These are phyloP conservation scores for Pangasianodon gigas DNA, from an alignment of 2,113 vertebrate species.

Conservation along the genomic window DNA sequence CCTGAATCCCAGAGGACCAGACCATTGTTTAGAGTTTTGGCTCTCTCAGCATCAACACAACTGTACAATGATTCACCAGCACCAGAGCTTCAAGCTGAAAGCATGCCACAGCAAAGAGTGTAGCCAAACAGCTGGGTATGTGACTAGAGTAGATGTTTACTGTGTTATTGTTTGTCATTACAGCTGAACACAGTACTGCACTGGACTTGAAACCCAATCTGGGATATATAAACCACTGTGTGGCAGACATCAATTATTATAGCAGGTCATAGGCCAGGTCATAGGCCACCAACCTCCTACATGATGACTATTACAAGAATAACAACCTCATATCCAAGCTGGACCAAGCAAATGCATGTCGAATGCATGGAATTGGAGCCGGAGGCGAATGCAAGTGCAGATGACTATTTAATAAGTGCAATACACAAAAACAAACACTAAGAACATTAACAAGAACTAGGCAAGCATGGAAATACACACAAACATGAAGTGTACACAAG, in stretches of 20 bases:
- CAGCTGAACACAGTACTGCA: not conserved
- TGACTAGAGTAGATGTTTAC: slow-evolving; percentile 24
- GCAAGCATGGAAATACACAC: not conserved
- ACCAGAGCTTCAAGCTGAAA: slow-evolving; percentile 23
- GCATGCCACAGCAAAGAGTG: slow-evolving; percentile 22
- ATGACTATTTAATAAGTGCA: not conserved
- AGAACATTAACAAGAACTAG: not conserved
- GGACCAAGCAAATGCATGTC: not conserved
- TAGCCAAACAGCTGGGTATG: slow-evolving; percentile 31
- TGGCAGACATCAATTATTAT: not conserved
- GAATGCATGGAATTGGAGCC: not conserved
- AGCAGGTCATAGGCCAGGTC: not conserved
- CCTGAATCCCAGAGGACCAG: not conserved
- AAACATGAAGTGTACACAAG: not conserved
- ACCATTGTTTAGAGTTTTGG: slow-evolving; percentile 15
- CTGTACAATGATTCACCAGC: slow-evolving; percentile 14
- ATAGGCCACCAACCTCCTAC: not conserved
- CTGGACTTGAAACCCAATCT: not conserved
- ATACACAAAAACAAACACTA: not conserved
- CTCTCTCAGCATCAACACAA: slow-evolving; percentile 13
- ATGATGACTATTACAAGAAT: not conserved
- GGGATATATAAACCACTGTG: not conserved
- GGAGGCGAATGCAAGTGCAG: not conserved
- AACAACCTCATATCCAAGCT: not conserved
- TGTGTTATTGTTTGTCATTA: slow-evolving; percentile 32